Evolutionary conservation across 2,888 invertebrate genomes (phyloP).

Genomic region (Meghimatium bilineatum): DNA sequence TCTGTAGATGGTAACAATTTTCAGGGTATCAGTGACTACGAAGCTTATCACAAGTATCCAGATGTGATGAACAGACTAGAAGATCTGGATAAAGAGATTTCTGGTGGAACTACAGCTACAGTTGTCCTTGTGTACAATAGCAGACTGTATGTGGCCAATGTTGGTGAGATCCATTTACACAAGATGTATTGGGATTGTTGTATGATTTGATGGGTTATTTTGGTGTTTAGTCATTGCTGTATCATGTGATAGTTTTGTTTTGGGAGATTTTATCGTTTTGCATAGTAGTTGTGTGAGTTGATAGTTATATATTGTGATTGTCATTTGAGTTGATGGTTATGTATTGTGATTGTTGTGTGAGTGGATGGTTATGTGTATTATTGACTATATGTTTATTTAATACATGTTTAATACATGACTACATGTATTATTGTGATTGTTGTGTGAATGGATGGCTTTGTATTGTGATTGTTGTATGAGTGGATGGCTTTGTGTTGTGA

Average conservation of each 20-base stretch:
- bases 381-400: no score
- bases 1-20: not conserved
- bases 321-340: no score
- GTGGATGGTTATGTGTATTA: no score
- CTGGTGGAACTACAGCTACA: slow-evolving; percentile 89
- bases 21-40: slow-evolving; percentile 81
- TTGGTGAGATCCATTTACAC: slow-evolving; percentile 80
- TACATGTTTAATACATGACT: no score
- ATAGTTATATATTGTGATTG: not conserved
- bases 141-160: slow-evolving; percentile 90
- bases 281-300: not conserved
- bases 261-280: not conserved
- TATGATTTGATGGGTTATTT: not conserved
- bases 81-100: slow-evolving; percentile 86
- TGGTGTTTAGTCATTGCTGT: not conserved
- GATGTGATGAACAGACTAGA: slow-evolving; percentile 83
- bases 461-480: no score
- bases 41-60: slow-evolving; percentile 81
- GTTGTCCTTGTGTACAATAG: slow-evolving; percentile 87
- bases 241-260: not conserved
- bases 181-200: no score
- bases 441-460: no score
- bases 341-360: no score
- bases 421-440: no score
- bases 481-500: no score